A percentile compares a stretch with the other conserved stretches of the same genome.
These are phyloP conservation scores for Ctenosaura bakeri DNA, from an alignment of 2,797 vertebrate species.

Conservation along the genomic window DNA sequence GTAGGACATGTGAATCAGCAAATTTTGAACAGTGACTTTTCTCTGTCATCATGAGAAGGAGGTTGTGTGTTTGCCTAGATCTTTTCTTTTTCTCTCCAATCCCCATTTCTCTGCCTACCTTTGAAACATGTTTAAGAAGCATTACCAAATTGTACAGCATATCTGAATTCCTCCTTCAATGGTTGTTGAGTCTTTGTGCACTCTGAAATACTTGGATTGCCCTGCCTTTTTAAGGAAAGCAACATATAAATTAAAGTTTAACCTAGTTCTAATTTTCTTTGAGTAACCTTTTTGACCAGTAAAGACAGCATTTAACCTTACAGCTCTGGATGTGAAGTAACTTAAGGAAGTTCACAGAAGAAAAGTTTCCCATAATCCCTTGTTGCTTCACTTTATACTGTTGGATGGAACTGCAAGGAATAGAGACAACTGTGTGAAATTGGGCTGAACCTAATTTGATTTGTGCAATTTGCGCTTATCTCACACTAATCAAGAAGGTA, in stretches of 20 bases:
- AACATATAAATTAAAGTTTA: not conserved
- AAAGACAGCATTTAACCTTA: constrained; percentile 4
- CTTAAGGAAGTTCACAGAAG: not conserved
- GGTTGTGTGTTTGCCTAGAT: not conserved
- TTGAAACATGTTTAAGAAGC: not conserved
- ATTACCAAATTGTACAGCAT: not conserved
- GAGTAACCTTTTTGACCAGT: constrained; percentile 3
- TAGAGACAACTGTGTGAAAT: not conserved
- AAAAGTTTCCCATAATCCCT: not conserved
- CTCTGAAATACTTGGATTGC: not conserved
- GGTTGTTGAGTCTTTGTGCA: not conserved
- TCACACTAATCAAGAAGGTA: not conserved
- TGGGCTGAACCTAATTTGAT: not conserved
- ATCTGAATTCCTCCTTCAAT: not conserved
- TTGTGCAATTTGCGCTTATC: not conserved
- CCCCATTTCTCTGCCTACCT: not conserved
- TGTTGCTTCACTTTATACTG: not conserved
- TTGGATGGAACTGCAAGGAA: not conserved
- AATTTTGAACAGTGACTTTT: not conserved
- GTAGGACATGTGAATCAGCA: not conserved
- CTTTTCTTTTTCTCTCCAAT: not conserved
- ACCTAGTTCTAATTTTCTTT: constrained; percentile 23
- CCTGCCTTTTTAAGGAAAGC: not conserved
- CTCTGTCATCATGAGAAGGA: not conserved
- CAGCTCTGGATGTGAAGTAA: not conserved